Conservation (phyloP, 2,113 vertebrate species). For the Halcyon malimbica region DNA sequence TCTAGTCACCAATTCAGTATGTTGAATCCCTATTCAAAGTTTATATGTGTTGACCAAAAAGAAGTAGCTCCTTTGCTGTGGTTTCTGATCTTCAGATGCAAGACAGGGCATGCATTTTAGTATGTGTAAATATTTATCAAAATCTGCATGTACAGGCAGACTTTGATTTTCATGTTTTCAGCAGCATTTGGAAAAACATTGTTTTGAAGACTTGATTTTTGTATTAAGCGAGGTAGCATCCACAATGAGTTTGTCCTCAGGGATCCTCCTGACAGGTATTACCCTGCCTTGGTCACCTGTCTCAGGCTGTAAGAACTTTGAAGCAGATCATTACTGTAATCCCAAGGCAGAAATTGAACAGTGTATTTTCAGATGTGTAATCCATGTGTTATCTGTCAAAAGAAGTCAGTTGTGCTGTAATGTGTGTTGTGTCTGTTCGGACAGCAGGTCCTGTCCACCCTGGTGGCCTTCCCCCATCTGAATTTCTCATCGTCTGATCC, state of each 20-base stretch:
- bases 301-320: background rate
- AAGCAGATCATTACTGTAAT: background rate
- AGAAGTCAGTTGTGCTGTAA: background rate
- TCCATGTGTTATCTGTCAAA: background rate
- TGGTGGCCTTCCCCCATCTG: background rate
- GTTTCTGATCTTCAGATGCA: background rate
- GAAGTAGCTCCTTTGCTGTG: background rate
- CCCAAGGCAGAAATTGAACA: background rate
- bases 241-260: background rate
- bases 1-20: background rate
- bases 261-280: background rate
- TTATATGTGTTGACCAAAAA: background rate
- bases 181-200: background rate
- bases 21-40: background rate
- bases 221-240: background rate
- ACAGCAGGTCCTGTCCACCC: background rate
- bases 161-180: background rate
- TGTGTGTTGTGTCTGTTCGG: background rate
- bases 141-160: background rate
- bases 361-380: slow-evolving; percentile 39
- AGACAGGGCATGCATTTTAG: background rate
- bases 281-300: rapidly evolving
- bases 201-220: background rate
- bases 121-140: background rate
- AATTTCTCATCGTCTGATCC: background rate